These are phyloP conservation scores for Poicephalus meyeri DNA, from an alignment of 2,113 vertebrate genomes.

Conservation along the genomic window DNA sequence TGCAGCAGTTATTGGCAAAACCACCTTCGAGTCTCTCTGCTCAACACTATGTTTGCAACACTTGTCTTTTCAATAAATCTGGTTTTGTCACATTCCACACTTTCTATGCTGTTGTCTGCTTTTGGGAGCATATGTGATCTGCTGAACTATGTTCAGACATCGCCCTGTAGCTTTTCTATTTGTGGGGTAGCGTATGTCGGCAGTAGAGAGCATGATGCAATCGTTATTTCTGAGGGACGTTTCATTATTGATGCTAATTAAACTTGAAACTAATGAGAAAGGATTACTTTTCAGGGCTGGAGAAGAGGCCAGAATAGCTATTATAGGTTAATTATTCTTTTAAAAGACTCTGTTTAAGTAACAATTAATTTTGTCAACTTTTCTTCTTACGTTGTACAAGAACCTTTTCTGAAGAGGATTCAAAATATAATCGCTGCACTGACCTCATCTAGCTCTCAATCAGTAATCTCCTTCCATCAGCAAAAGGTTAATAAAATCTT, in stretches of 20 bases:
- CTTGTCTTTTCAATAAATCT: background rate
- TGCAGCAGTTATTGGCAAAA: background rate
- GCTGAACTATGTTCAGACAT: background rate
- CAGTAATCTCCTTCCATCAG: slow-evolving; percentile 73
- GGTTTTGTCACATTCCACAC: background rate
- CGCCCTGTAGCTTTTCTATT: background rate
- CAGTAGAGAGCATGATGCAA: background rate
- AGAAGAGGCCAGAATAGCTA: slow-evolving; percentile 75
- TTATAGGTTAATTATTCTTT: slow-evolving; percentile 79
- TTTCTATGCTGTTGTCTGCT: background rate
- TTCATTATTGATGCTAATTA: slow-evolving; percentile 78
- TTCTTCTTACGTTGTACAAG: slow-evolving; percentile 47
- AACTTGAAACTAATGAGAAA: slow-evolving; percentile 80
- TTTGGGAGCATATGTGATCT: background rate
- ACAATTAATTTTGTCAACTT: slow-evolving; percentile 73
- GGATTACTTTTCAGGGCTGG: slow-evolving; percentile 74
- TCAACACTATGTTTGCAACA: background rate
- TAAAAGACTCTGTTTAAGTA: slow-evolving; percentile 72
- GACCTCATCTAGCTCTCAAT: slow-evolving; percentile 76
- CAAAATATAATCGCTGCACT: slow-evolving; percentile 72
- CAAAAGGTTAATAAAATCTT: slow-evolving; percentile 80
- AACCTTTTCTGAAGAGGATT: slow-evolving; percentile 71
- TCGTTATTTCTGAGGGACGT: slow-evolving; percentile 58
- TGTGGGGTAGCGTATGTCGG: background rate
- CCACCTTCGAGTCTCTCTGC: background rate